Evolutionary conservation across 2,888 invertebrate genomes (phyloP).

Genomic region (Ischnus inquisitorius): DNA sequence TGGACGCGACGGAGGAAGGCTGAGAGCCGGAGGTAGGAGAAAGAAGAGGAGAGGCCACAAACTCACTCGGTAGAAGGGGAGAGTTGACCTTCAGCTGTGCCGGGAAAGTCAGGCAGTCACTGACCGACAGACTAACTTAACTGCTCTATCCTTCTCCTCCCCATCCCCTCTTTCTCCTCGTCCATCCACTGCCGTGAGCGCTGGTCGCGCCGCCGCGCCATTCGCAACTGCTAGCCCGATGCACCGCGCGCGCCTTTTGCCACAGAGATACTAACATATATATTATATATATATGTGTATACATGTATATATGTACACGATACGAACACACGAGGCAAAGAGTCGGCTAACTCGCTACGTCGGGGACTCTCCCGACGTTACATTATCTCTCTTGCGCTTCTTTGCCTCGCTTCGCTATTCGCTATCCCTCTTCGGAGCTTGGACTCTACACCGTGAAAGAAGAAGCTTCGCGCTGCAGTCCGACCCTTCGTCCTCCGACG

Average conservation of each 20-base stretch:
- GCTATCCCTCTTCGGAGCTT: constrained; percentile 50
- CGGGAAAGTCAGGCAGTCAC: constrained; percentile 86
- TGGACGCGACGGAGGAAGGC: constrained; percentile 45
- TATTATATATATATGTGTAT: constrained; percentile 26
- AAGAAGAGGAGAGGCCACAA: constrained; percentile 38
- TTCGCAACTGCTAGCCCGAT: constrained; percentile 82
- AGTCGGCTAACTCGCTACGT: constrained; percentile 59
- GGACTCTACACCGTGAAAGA: constrained; percentile 49
- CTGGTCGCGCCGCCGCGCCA: constrained; percentile 72
- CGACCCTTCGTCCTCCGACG: constrained; percentile 69
- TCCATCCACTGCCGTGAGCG: constrained; percentile 72
- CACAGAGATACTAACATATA: constrained; percentile 50
- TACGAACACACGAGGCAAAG: constrained; percentile 37
- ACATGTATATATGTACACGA: constrained; percentile 8
- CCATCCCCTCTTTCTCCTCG: constrained; percentile 76
- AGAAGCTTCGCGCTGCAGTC: constrained; percentile 23
- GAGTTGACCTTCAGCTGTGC: constrained; percentile 84
- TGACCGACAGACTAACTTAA: constrained; percentile 85
- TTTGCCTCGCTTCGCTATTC: constrained; percentile 37
- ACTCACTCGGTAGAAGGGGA: constrained; percentile 77
- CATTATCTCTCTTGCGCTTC: constrained; percentile 39
- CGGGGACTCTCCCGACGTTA: constrained; percentile 47
- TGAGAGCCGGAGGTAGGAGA: constrained; percentile 45
- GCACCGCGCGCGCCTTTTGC: constrained; percentile 75
- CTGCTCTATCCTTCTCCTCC: constrained; percentile 82